phyloP scores from a whole-genome alignment of 2,113 vertebrate genomes.

The Acinonyx jubatus region DNA sequence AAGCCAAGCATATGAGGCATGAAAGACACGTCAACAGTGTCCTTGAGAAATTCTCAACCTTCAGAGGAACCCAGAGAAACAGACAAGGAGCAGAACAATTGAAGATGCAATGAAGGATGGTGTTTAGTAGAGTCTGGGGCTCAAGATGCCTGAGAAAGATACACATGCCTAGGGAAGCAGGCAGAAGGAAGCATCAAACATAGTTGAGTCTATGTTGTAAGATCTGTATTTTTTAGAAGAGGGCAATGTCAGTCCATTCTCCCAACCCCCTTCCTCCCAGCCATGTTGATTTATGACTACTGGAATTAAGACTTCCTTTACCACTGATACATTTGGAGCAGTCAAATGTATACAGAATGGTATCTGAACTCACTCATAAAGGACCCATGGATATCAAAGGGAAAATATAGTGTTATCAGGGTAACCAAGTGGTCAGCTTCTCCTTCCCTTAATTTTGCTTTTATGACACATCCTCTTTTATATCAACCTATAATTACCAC shows the following conservation, averaged over 20 bases:
- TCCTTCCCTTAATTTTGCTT: neutral
- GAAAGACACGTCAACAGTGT: neutral
- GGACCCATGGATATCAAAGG: neutral
- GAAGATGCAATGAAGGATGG: neutral
- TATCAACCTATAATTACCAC: neutral
- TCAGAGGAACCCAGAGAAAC: neutral
- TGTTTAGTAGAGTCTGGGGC: neutral
- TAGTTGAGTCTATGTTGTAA: rapidly evolving
- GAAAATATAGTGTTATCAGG: neutral
- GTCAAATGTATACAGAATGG: neutral
- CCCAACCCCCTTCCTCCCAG: neutral
- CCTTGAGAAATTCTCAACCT: neutral
- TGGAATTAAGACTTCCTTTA: neutral
- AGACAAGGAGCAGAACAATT: neutral
- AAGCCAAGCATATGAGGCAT: neutral
- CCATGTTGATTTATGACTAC: neutral
- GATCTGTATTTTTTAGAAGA: neutral
- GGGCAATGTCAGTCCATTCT: neutral
- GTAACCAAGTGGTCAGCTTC: neutral
- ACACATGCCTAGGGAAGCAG: neutral
- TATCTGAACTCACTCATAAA: neutral
- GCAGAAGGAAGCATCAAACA: neutral
- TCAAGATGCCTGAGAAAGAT: neutral
- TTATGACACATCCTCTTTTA: neutral
- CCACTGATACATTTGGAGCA: neutral